Conservation (phyloP, 2,797 vertebrate species). For the Oryzias dopingdopingensis region DNA sequence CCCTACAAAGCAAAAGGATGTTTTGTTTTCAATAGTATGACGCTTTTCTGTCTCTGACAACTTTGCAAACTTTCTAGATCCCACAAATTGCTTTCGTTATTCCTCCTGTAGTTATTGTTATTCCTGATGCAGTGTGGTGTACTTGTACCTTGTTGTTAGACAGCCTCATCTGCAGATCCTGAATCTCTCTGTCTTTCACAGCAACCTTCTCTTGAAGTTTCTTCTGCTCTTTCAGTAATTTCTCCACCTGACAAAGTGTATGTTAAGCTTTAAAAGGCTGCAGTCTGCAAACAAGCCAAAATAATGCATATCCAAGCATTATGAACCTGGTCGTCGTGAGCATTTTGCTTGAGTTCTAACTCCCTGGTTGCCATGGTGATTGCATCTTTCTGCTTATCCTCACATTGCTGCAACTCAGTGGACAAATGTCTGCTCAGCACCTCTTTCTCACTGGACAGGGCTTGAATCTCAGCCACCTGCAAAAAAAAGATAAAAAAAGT, state of each 20-base stretch:
- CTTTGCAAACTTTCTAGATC: constrained; percentile 18
- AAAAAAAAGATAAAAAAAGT: constrained; percentile 7
- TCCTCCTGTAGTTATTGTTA: constrained; percentile 37
- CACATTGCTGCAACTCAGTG: constrained; percentile 57
- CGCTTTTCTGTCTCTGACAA: not conserved
- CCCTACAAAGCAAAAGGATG: constrained; percentile 37
- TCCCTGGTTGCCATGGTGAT: constrained; percentile 5
- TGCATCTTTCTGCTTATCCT: constrained; percentile 1
- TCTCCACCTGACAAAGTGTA: constrained; percentile 55
- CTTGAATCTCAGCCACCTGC: constrained; percentile 71
- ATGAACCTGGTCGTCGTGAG: constrained; percentile 61
- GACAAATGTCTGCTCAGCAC: constrained; percentile 55
- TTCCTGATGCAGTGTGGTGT: not conserved
- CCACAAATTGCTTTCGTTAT: constrained; percentile 47
- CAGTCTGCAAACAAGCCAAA: no score
- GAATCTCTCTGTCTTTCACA: constrained; percentile 44
- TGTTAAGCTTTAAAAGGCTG: not conserved
- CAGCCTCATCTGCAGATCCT: constrained; percentile 30
- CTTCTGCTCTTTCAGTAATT: constrained; percentile 63
- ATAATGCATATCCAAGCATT: not conserved
- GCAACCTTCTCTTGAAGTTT: constrained; percentile 53
- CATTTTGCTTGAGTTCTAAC: constrained; percentile 46
- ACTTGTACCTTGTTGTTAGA: constrained; percentile 40
- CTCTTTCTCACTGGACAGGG: constrained; percentile 64
- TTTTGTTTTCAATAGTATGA: not conserved